These are phyloP conservation scores for Caenorhabditis elegans DNA, from an alignment of 1,140 invertebrate species.

Conservation along the genomic window WBcel235 BX284603.4:8251001-8251500, in stretches of 20 bases:
- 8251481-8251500: too few species aligned
- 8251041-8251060: neutral
- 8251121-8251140: neutral
- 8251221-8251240: neutral
- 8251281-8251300: neutral
- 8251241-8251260: neutral
- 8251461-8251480: neutral
- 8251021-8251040: neutral
- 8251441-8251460: neutral
- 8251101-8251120: neutral
- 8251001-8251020: too few species aligned
- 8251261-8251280: neutral
- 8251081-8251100: neutral
- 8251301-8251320: neutral
- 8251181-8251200: neutral
- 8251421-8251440: neutral
- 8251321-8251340: neutral
- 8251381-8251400: neutral
- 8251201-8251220: neutral
- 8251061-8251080: neutral
- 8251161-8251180: neutral
- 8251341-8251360: neutral
- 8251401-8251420: neutral
- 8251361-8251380: neutral
- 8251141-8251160: neutral